These are phyloP conservation scores for Panagrolaimus sp. DNA, from an alignment of 1,140 invertebrate genomes.

Conservation along the genomic window DNA sequence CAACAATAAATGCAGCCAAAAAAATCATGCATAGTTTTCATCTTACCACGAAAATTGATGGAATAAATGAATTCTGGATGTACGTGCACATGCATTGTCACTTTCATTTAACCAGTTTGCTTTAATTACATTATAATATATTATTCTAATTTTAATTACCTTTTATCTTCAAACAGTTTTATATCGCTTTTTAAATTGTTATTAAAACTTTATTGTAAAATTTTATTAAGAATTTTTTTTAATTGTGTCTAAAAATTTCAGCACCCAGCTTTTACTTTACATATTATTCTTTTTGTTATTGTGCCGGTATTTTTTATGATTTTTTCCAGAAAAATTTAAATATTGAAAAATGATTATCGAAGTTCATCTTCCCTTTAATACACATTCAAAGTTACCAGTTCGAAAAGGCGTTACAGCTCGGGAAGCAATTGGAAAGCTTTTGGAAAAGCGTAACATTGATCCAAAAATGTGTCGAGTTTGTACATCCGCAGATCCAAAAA, in stretches of 20 bases:
- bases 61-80: conserved; percentile 14
- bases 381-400: conserved; percentile 43
- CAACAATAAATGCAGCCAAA: no score
- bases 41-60: conserved; percentile 12
- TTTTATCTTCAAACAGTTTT: no score
- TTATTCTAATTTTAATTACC: no score
- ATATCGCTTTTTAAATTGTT: no score
- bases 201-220: no score
- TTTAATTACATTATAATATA: conserved; percentile 11
- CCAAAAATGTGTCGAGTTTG: conserved; percentile 46
- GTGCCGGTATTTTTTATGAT: no score
- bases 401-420: conserved; percentile 38
- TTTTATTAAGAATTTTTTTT: no score
- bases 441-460: conserved; percentile 47
- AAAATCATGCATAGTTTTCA: conserved; percentile 7
- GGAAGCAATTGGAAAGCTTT: conserved; percentile 36
- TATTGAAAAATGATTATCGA: conserved; percentile 26
- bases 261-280: no score
- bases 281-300: no score
- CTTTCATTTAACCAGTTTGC: conserved; percentile 7
- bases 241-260: no score
- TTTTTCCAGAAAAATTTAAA: no score
- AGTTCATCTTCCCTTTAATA: conserved; percentile 39
- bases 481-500: conserved; percentile 36
- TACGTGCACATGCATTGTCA: conserved; percentile 14